Evolutionary conservation across 1,140 invertebrate genomes (phyloP).

Genomic region (Aplysia californica): DNA sequence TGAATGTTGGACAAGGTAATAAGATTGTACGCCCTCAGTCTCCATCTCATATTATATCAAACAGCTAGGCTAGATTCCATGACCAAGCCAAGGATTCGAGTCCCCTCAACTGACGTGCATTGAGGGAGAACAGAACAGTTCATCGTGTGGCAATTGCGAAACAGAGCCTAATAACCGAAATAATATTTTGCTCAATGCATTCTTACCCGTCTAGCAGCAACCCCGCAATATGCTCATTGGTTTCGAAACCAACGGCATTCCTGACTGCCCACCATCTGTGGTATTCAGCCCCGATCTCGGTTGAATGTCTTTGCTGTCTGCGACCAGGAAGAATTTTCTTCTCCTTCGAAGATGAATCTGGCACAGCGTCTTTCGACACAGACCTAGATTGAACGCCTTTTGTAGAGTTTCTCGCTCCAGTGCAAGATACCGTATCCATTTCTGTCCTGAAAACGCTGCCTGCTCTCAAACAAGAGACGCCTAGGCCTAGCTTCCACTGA

Average conservation of each 20-base stretch:
- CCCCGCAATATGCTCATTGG: slow-evolving; percentile 20
- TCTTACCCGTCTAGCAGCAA: slow-evolving; percentile 18
- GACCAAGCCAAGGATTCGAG: no score
- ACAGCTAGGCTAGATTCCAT: no score
- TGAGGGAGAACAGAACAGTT: no score
- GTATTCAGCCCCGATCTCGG: slow-evolving; percentile 18
- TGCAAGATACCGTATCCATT: background rate
- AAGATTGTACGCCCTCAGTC: no score
- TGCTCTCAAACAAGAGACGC: background rate
- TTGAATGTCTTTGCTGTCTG: slow-evolving; percentile 19
- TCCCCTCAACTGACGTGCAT: no score
- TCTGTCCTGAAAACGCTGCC: background rate
- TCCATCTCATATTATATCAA: no score
- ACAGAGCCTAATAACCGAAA: no score
- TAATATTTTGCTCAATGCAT: no score
- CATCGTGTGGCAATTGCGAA: no score
- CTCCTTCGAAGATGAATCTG: background rate
- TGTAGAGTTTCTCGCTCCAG: background rate
- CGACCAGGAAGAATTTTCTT: slow-evolving; percentile 17
- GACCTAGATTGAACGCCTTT: background rate
- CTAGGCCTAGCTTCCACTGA: background rate
- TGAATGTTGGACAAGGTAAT: no score
- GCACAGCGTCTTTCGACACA: background rate
- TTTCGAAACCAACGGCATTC: slow-evolving; percentile 12
- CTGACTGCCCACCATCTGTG: slow-evolving; percentile 24